A percentile compares a stretch with the other conserved stretches of the same genome.
Evolutionary conservation across 2,797 vertebrate species (phyloP).

Genomic region (Mastacembelus armatus): DNA sequence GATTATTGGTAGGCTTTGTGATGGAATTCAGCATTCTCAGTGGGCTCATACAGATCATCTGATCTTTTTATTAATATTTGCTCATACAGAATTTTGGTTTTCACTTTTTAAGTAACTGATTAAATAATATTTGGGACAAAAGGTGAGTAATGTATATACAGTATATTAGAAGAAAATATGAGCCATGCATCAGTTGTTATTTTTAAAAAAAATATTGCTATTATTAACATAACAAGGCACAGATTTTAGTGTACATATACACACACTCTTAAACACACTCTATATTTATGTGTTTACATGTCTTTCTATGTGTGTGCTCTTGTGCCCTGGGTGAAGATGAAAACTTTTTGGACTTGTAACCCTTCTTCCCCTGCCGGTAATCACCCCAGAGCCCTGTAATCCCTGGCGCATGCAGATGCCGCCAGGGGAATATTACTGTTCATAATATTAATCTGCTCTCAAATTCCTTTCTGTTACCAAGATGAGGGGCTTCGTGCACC

Average conservation of each 20-base stretch:
- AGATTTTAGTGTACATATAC: constrained; percentile 15
- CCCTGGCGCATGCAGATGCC: constrained; percentile 88
- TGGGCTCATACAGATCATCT: constrained; percentile 9
- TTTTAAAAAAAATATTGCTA: background rate
- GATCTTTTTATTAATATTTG: constrained; percentile 1
- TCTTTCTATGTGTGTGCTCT: constrained; percentile 60
- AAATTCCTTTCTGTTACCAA: constrained; percentile 87
- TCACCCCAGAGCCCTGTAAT: constrained; percentile 92
- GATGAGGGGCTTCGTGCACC: constrained; percentile 81
- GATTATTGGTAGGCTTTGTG: constrained; percentile 1
- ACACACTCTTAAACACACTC: constrained; percentile 11
- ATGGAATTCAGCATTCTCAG: background rate
- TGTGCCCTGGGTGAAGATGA: constrained; percentile 78
- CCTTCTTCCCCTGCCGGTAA: constrained; percentile 88
- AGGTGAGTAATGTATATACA: background rate
- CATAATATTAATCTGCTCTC: constrained; percentile 91
- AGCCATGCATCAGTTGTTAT: background rate
- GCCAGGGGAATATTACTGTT: constrained; percentile 91
- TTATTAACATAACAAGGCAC: constrained; percentile 13
- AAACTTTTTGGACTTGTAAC: constrained; percentile 85
- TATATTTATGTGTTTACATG: constrained; percentile 50
- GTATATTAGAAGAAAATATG: background rate
- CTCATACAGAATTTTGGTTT: background rate
- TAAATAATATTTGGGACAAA: too few relatives aligned
- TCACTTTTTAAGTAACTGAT: too few relatives aligned